Evolutionary conservation across 2,113 vertebrate genomes (phyloP), one percentile per base, ranked within the genome.

Genomic region (Galbula dea): DNA sequence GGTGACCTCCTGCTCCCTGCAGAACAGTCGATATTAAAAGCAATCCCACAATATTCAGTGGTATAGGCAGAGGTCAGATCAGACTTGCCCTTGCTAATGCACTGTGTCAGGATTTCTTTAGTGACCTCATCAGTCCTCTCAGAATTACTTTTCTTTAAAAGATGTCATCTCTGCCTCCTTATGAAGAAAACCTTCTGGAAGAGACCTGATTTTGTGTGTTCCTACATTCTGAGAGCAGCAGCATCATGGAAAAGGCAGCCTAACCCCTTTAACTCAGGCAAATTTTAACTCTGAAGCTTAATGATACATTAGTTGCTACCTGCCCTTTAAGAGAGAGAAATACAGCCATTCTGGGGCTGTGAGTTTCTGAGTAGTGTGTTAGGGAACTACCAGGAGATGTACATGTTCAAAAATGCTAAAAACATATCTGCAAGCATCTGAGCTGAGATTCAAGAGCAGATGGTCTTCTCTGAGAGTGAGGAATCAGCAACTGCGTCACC

Each of bases 41-140:
- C 93, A 94, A 78, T 63, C 76, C 93, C 89, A 81, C 93, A 71
- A 34, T 85, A 94, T 91, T 85, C 95, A 78, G 0, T 24, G 61
- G 68, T 79, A 83, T 79, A 86, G 95, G 85, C 82, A 88, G 65
- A 88, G 95, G 89, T 95, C 93, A 93, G 82, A 91, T 74, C 91
- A 88, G n/a, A 32, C 72, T 83, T 67, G 85, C 85, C 91, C 83
- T 86, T 29, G 39, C 83, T 95, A 95, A 94, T 91, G 57, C 84
- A 67, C 61, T 63, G 65, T 91, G 94, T 91, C 95, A 86, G 72
- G 76, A 74, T 91, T 95, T 93, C 91, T 89, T 92, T 58, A 83
- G 89, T 94, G 94, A 94, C 85, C 75, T 91, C 93, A 91, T 93
- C 67, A 83, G 82, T 65, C 66, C 89, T 80, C 79, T 77, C 84